Evolutionary conservation across 2,888 invertebrate genomes (phyloP), one percentile per base, ranked within the genome.

Genomic region (Brachylomia viminalis): DNA sequence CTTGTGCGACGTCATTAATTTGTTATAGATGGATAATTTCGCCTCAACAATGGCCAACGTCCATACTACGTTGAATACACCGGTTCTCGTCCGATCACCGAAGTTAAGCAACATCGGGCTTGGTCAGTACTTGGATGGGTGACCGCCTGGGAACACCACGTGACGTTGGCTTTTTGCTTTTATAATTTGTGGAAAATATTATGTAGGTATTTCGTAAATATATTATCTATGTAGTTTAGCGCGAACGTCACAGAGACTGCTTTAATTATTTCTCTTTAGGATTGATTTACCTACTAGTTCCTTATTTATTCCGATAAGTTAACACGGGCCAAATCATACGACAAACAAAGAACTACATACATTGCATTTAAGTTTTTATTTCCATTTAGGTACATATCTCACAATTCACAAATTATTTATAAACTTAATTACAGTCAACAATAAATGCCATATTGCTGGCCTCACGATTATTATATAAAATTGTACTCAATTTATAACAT

Each of bases 121-220:
- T 59, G 59, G 92, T 93, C 90, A 94, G 94, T 94, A 94, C 94
- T 94, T 94, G 93, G 94, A 95, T 95, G 95, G 95, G 94, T 95
- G 95, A 95, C 95, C 93, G 94, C 94, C 92, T 93, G 93, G 93
- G 92, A 93, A 93, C 92, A 93, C 93, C 92, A 87, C 92, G 92
- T 87, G 86, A 75, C 72, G 79, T 86, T 87, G 77, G 70, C 90
- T 89, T 85, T 42, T 42, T 42, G 42, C 42, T 38, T 38, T 38
- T 33, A 33, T 17, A 47, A 47, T 49, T 17, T 49, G 47, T 6
- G 17, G 47, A 49, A 49, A 49, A 49, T 17, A n/a, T n/a, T n/a
- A n/a, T n/a, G n/a, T 49, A 49, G n/a, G n/a, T 38, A 38, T 38
- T 38, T 38, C 38, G 7, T 38, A 17, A 49, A 20, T 49, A 1